A percentile compares a stretch with the other conserved stretches of the same genome.
Evolutionary conservation across 2,888 invertebrate species (phyloP).

Genomic region (Drosophila glabriapex): DNA sequence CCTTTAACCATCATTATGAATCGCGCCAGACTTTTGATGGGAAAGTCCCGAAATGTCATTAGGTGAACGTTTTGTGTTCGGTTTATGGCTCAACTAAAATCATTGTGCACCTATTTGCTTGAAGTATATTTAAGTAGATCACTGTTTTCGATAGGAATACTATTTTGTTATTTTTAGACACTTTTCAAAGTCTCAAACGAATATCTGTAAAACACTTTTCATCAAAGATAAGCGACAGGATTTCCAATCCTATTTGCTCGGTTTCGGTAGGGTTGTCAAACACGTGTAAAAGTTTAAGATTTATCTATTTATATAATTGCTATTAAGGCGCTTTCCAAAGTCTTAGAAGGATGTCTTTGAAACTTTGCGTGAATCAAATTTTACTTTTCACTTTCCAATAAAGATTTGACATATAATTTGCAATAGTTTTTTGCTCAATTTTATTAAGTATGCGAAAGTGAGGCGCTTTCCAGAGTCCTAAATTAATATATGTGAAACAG

Average conservation of each 20-base stretch:
- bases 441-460: background rate
- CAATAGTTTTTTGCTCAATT: background rate
- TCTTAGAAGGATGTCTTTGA: background rate
- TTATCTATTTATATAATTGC: background rate
- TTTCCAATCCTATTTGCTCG: no score
- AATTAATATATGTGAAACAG: background rate
- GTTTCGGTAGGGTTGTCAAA: background rate
- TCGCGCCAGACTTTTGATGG: constrained; percentile 77
- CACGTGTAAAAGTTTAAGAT: background rate
- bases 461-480: background rate
- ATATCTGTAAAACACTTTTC: background rate
- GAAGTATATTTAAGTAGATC: constrained; percentile 12
- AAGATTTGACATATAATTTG: background rate
- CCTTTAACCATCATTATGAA: constrained; percentile 62
- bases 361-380: background rate
- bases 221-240: background rate
- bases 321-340: background rate
- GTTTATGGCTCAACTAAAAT: constrained; percentile 54
- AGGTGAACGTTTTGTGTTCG: constrained; percentile 62
- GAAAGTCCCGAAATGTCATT: constrained; percentile 78
- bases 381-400: background rate
- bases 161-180: background rate
- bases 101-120: constrained; percentile 17
- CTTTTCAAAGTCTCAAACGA: background rate
- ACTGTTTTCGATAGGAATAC: constrained; percentile 17